Conservation (phyloP, 1,140 invertebrate genomes). For the Drosophila albomicans region DNA sequence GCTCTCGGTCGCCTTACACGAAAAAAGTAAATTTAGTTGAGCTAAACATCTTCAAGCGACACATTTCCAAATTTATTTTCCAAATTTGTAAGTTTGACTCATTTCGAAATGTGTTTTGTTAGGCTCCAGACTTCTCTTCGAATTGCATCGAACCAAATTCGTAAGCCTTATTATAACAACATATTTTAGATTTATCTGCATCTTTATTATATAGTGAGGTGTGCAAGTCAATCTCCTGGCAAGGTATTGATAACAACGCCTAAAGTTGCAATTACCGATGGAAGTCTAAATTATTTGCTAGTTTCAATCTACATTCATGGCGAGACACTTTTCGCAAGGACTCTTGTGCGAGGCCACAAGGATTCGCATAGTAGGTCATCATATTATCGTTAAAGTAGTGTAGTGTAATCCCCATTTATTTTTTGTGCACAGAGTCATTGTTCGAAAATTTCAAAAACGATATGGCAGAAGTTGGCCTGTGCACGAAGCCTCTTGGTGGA, state of each 20-base stretch:
- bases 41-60: constrained; percentile 6
- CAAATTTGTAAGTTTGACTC: constrained; percentile 3
- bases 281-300: constrained; percentile 34
- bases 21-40: neutral
- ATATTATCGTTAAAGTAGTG: neutral
- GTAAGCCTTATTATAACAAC: constrained; percentile 32
- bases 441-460: constrained; percentile 33
- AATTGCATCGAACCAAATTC: neutral
- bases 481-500: constrained; percentile 52
- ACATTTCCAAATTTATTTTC: constrained; percentile 16
- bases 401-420: neutral
- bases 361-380: constrained; percentile 48
- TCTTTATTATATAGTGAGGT: constrained; percentile 6
- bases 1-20: neutral
- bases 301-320: constrained; percentile 57
- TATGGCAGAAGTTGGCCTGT: constrained; percentile 41
- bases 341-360: constrained; percentile 41
- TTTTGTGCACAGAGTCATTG: constrained; percentile 11
- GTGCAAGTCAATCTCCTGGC: neutral
- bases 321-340: constrained; percentile 23
- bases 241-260: constrained; percentile 6
- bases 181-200: neutral
- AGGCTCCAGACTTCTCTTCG: neutral
- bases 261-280: constrained; percentile 39
- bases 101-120: constrained; percentile 4